These are phyloP conservation scores for Lycaena phlaeas DNA, from an alignment of 2,888 invertebrate species.

Conservation along the genomic window DNA sequence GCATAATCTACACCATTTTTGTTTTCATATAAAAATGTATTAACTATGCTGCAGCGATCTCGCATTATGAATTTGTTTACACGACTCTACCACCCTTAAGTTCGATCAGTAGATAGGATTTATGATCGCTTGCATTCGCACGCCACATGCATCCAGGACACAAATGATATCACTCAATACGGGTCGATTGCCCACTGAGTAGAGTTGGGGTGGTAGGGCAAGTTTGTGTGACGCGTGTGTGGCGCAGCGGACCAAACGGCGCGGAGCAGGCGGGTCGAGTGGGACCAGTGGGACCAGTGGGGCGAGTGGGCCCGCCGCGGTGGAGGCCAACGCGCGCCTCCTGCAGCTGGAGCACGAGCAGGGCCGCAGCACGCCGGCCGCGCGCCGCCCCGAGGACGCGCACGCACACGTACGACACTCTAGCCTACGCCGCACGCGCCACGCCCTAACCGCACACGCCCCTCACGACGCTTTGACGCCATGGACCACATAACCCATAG, in stretches of 20 bases:
- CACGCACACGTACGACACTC: conserved; percentile 23
- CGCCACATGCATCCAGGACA: conserved; percentile 6
- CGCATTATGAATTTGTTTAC: conserved; percentile 8
- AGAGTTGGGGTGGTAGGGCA: conserved; percentile 17
- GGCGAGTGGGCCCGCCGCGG: conserved; percentile 24
- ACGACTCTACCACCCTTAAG: conserved; percentile 13
- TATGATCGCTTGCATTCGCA: conserved; percentile 12
- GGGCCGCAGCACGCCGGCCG: conserved; percentile 67
- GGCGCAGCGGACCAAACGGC: conserved; percentile 26
- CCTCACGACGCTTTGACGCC: too few relatives aligned
- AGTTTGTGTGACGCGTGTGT: conserved; percentile 27
- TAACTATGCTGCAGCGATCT: conserved; percentile 1
- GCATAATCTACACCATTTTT: too few relatives aligned
- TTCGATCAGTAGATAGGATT: conserved; percentile 9
- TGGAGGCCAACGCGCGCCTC: conserved; percentile 58
- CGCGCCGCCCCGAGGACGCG: conserved; percentile 27
- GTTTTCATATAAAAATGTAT: background rate
- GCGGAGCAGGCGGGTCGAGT: conserved; percentile 28
- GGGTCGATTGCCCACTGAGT: too few relatives aligned
- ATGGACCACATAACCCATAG: too few relatives aligned
- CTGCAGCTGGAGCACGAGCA: conserved; percentile 65
- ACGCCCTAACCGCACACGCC: background rate
- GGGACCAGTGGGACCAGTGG: conserved; percentile 22
- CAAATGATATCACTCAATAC: too few relatives aligned
- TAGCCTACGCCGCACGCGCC: background rate